phyloP scores from a whole-genome alignment of 1,140 invertebrate genomes.

The Hermetia illucens region DNA sequence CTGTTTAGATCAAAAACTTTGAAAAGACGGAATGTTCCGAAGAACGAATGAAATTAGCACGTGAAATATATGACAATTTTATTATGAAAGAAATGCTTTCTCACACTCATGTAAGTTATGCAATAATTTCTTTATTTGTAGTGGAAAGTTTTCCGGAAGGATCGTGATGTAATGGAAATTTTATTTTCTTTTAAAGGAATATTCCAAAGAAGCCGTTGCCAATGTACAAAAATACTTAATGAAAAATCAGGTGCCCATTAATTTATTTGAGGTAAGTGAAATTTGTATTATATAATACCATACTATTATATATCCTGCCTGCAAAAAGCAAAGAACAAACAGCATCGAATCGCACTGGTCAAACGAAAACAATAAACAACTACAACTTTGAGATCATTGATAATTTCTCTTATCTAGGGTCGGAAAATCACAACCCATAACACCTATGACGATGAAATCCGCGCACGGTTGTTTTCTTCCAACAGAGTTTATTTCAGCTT shows the following conservation, averaged over 20 bases:
- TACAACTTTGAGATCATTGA: no score
- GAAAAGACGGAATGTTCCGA: slow-evolving; percentile 96
- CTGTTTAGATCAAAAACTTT: slow-evolving; percentile 89
- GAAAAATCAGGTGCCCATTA: slow-evolving; percentile 90
- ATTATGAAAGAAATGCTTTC: slow-evolving; percentile 99
- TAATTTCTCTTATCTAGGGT: no score
- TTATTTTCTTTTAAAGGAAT: slow-evolving; percentile 62
- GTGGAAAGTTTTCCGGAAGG: not conserved
- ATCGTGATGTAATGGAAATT: slow-evolving; percentile 3
- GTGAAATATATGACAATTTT: slow-evolving; percentile 99
- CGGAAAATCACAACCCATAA: no score
- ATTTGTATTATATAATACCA: slow-evolving; percentile 17
- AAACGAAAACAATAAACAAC: no score
- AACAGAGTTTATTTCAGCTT: no score
- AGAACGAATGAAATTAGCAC: slow-evolving; percentile 83
- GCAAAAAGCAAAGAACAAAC: no score
- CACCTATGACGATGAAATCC: no score
- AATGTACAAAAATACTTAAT: slow-evolving; percentile 96
- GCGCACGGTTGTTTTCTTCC: no score
- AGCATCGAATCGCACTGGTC: no score
- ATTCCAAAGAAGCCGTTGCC: slow-evolving; percentile 89
- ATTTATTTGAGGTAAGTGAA: slow-evolving; percentile 84
- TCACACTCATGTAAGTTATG: slow-evolving; percentile 82
- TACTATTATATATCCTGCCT: no score
- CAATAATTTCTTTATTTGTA: not conserved